phyloP scores from a whole-genome alignment of 2,113 vertebrate genomes.

The Sisor rabdophorus region DNA sequence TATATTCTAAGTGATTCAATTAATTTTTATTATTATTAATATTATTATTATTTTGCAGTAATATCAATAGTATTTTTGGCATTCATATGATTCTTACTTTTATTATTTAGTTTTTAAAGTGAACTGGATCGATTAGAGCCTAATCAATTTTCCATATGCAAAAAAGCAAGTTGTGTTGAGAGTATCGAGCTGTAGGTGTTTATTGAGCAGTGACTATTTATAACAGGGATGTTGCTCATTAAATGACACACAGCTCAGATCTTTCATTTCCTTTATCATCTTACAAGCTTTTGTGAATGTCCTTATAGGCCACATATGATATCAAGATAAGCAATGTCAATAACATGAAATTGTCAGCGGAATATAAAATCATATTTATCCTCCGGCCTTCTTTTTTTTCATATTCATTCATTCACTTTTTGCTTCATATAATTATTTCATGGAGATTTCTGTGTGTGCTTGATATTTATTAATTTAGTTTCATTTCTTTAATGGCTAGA shows the following conservation, averaged over 20 bases:
- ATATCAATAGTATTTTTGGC: too few relatives aligned
- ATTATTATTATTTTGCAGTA: too few relatives aligned
- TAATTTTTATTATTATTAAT: not conserved
- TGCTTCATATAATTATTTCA: not conserved
- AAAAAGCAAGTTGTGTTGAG: not conserved
- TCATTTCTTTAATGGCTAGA: not conserved
- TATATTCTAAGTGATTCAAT: not conserved
- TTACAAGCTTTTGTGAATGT: conserved; percentile 4
- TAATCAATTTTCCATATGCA: too few relatives aligned
- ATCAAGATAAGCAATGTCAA: not conserved
- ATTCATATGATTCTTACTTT: not conserved
- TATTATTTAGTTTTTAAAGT: not conserved
- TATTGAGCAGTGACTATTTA: not conserved
- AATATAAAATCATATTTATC: not conserved
- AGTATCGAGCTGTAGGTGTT: not conserved
- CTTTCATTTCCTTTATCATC: not conserved
- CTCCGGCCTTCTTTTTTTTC: too few relatives aligned
- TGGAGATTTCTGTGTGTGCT: not conserved
- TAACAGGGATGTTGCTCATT: not conserved
- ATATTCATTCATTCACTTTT: too few relatives aligned
- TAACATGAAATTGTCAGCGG: not conserved
- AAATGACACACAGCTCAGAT: not conserved
- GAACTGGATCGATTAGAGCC: too few relatives aligned
- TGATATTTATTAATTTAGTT: not conserved
- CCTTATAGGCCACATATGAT: not conserved